phyloP scores from a whole-genome alignment of 2,888 invertebrate genomes.

The Erebia aethiops region DNA sequence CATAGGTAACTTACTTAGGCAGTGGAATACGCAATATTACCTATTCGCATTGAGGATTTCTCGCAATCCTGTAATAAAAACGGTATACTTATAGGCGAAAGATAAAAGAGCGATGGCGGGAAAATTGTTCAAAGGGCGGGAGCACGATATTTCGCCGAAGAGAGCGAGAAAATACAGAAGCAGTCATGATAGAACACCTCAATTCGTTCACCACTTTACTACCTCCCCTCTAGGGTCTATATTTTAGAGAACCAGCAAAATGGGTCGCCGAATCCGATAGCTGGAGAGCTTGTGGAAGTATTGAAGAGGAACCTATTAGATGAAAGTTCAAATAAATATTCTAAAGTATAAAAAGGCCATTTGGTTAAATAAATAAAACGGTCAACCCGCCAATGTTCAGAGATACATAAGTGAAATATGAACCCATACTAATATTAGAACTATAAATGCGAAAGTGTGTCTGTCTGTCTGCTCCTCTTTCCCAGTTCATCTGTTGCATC shows the following conservation, averaged over 20 bases:
- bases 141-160: slow-evolving; percentile 26
- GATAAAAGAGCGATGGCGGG: slow-evolving; percentile 18
- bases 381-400: too few relatives aligned
- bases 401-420: too few relatives aligned
- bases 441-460: too few relatives aligned
- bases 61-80: slow-evolving; percentile 1
- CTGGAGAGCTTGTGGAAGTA: background rate
- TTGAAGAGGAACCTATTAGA: background rate
- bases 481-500: too few relatives aligned
- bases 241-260: slow-evolving; percentile 39
- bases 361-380: too few relatives aligned
- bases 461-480: too few relatives aligned
- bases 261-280: slow-evolving; percentile 36
- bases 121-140: slow-evolving; percentile 29
- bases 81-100: slow-evolving; percentile 9
- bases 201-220: slow-evolving; percentile 31
- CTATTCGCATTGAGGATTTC: background rate
- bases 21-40: background rate
- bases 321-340: background rate
- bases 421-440: too few relatives aligned
- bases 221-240: slow-evolving; percentile 40
- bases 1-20: too few relatives aligned
- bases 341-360: too few relatives aligned
- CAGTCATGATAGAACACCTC: slow-evolving; percentile 34
- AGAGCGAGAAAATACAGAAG: slow-evolving; percentile 29